Evolutionary conservation across 2,113 vertebrate species (phyloP), one percentile per base, ranked within the genome.

Genomic region (Mesoclemmys tuberculata): DNA sequence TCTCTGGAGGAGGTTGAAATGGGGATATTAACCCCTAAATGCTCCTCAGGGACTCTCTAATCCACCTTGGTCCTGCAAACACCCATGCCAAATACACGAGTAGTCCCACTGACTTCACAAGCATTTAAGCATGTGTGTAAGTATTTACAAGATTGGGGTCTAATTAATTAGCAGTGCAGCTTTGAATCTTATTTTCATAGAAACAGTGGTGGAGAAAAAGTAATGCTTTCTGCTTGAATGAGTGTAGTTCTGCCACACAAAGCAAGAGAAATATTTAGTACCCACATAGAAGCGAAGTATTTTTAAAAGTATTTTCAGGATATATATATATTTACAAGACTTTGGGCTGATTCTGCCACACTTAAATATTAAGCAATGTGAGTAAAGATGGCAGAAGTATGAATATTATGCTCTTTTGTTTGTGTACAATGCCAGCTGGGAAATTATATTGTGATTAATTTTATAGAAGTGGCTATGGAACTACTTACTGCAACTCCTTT

Each of bases 171-270:
- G 61, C 56, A 78, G 91, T 14, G 29, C 54, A 89, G 82, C 49
- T n/a, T 38, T 61, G 61, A 86, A 24, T 51, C 2, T 83, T 81
- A 38, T 58, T 75, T 91, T 82, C 80, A 80, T 3, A 38, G 88
- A 89, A 87, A 71, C 7, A 85, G 10, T 58, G 80, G 49, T 84
- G 10, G 82, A 83, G 31, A 38, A 92, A 80, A 95, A 82, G 1
- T 86, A 89, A 68, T 90, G 81, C 52, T 89, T 87, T 88, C 93
- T 87, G 52, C 86, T 90, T 81, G 74, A 92, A 96, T 56, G 79
- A 83, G 71, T 49, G 10, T 51, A 55, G 48, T 94, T 94, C 94
- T 82, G 56, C 88, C 88, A 56, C 55, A 44, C 38, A 75, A 84
- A 58, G 55, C 83, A 92, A 38, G 64, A 71, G 19, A 38, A 71